Conservation (phyloP, 1,140 invertebrate species). For the Heliconius himera region DNA sequence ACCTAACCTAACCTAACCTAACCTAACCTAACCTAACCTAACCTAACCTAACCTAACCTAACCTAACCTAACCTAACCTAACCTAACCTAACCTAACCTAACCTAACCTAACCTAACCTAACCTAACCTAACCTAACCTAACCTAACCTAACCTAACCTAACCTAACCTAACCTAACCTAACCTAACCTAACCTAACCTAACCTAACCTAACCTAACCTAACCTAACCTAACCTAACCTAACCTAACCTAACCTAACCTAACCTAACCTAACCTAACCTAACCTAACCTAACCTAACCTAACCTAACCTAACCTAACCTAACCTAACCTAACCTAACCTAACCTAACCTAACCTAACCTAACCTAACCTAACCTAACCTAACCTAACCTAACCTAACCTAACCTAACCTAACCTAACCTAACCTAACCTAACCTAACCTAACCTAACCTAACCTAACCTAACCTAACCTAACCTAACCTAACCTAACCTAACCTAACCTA, state of each 20-base stretch:
- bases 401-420: conserved; percentile 8
- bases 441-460: conserved; percentile 11
- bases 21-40: too few species aligned
- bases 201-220: too few species aligned
- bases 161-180: conserved; percentile 42
- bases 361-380: conserved; percentile 44
- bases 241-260: too few species aligned
- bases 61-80: conserved; percentile 58
- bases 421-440: conserved; percentile 18
- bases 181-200: too few species aligned
- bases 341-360: conserved; percentile 52
- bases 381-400: conserved; percentile 41
- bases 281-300: too few species aligned
- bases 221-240: too few species aligned
- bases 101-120: conserved; percentile 53
- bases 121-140: conserved; percentile 53
- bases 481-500: conserved; percentile 54
- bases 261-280: too few species aligned
- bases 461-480: conserved; percentile 53
- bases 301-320: too few species aligned
- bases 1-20: too few species aligned
- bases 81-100: conserved; percentile 58
- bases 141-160: conserved; percentile 51
- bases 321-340: conserved; percentile 42
- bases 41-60: conserved; percentile 37